Base-by-base conservation (phyloP, 1,140 invertebrate species). In the Heliconius hewitsoni region DNA sequence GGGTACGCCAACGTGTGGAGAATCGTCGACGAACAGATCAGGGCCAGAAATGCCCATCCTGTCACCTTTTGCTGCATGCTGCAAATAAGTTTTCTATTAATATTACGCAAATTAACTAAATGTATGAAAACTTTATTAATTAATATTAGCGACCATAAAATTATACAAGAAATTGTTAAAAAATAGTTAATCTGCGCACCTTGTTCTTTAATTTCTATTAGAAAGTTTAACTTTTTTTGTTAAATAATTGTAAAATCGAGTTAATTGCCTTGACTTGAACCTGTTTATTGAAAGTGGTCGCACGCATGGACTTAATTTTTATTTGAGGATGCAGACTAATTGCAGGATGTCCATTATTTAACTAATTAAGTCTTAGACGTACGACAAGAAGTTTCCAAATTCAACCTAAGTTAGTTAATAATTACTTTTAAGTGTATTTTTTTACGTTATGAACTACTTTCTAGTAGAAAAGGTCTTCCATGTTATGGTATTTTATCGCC, bases 1-100 rank as follows among this genome's bases (percentile, higher is more conserved):
- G 95, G 95, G 81, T 95, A 96, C 30, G 95, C 95, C 42, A 96
- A 82, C 71, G 95, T 96, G 78, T 94, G 95, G 74, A 96, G 91
- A 46, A 96, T 89, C 23, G 92, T 86, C 83, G 95, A 95, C 78
- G 95, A 95, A 84, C 95, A 89, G 78, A 96, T 90, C 23, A 96
- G 92, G 85, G 90, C 92, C 77, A 95, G 86, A 46, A 96, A 85
- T 42, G 91, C 88, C 95, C 95, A 96, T 71, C 95, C 95, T 82
- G 93, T 87, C 79, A 94, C 82, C 90, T 95, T 93, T 81, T 90
- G 91, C 85, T 93, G 88, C 95, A 95, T 95, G 81, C 94, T 95
- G 90, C 79, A 66, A 66, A 9, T 30, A 66, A 57, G 55, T 57
- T 66, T 27, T 30, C 3, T 23, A 30, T 30, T 27, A 13, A 13